phyloP scores from a whole-genome alignment of 2,888 invertebrate genomes.

The Temnothorax ravouxi region DNA sequence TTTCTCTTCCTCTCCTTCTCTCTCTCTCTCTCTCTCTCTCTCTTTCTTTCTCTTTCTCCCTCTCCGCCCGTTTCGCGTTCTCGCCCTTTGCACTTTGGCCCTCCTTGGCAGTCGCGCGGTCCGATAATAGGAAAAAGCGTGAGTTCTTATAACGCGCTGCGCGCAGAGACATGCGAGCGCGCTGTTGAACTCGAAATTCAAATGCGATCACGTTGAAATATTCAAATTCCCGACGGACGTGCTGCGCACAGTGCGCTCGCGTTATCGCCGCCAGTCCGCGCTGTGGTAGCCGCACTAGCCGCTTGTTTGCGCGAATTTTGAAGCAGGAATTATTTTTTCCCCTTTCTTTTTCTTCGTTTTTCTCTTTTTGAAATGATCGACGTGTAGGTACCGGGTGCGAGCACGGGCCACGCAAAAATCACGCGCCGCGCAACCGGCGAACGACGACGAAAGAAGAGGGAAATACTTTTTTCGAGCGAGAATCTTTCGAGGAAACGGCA shows the following conservation, averaged over 20 bases:
- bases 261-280: slow-evolving; percentile 74
- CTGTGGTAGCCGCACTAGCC: slow-evolving; percentile 68
- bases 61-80: slow-evolving; percentile 27
- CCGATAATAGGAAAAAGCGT: slow-evolving; percentile 49
- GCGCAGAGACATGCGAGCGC: neutral
- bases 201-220: slow-evolving; percentile 24
- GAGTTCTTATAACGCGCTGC: slow-evolving; percentile 1
- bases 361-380: neutral
- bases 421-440: slow-evolving; percentile 43
- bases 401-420: neutral
- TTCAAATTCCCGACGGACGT: slow-evolving; percentile 11
- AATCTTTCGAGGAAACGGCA: neutral
- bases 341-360: too few species aligned
- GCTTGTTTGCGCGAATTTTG: slow-evolving; percentile 74
- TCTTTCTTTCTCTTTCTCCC: neutral
- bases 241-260: slow-evolving; percentile 15
- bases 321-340: slow-evolving; percentile 37
- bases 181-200: slow-evolving; percentile 24
- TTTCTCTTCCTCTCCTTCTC: slow-evolving; percentile 19
- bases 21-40: slow-evolving; percentile 19
- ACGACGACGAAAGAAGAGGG: neutral
- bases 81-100: slow-evolving; percentile 54
- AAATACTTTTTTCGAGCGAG: neutral
- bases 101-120: slow-evolving; percentile 43
- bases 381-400: neutral